Conservation (phyloP, 2,113 vertebrate genomes). For the Actinemys pallida region DNA sequence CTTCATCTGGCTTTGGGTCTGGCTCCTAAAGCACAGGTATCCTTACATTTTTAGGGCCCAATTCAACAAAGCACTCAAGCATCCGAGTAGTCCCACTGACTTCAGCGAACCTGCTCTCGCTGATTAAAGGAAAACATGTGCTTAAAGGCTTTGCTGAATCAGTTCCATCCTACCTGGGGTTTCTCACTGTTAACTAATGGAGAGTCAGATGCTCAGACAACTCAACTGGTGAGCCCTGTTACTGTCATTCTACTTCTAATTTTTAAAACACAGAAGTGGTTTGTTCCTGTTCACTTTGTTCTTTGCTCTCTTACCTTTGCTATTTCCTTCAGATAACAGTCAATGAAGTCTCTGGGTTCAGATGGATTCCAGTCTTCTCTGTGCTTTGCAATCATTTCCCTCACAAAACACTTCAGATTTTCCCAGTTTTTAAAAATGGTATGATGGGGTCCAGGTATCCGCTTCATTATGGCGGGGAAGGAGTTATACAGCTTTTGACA, state of each 20-base stretch:
- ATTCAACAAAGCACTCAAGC: background rate
- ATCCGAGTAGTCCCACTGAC: background rate
- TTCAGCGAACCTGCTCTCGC: too few species aligned
- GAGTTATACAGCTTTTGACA: conserved; percentile 77
- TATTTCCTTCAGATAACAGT: conserved; percentile 86
- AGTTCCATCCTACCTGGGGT: too few species aligned
- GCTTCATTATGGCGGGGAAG: conserved; percentile 78
- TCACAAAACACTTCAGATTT: conserved; percentile 56
- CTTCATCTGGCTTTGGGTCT: too few species aligned
- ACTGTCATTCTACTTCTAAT: background rate
- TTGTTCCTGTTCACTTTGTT: background rate
- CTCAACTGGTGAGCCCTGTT: background rate
- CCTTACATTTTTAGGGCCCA: background rate
- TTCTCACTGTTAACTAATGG: background rate
- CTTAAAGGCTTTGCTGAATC: background rate
- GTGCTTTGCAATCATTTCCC: conserved; percentile 75
- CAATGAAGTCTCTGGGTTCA: conserved; percentile 84
- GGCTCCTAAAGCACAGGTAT: background rate
- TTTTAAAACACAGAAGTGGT: rapidly evolving
- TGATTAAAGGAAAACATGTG: background rate
- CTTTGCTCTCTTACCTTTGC: conserved; percentile 75
- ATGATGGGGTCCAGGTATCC: conserved; percentile 82
- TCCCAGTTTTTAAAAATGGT: conserved; percentile 43
- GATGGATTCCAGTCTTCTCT: conserved; percentile 78
- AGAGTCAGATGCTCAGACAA: background rate